Evolutionary conservation across 2,797 vertebrate species (phyloP).

Genomic region (Acestrorhynchus altus): DNA sequence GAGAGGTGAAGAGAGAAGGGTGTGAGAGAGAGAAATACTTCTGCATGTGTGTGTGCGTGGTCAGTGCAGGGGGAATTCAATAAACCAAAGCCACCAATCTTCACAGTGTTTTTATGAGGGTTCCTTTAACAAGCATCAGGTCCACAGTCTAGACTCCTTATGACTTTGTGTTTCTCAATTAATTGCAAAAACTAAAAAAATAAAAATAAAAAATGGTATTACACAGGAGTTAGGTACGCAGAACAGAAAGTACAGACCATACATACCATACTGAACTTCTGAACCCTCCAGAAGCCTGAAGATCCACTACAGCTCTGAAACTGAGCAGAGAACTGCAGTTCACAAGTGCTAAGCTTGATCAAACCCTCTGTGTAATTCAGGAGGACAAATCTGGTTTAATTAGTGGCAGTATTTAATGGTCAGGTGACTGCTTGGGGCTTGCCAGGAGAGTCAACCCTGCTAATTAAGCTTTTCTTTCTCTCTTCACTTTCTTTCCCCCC

Average conservation of each 20-base stretch:
- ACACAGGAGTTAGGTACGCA: constrained; percentile 15
- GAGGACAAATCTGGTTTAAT: constrained; percentile 56
- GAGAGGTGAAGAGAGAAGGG: background rate
- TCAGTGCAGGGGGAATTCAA: constrained; percentile 6
- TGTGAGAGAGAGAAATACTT: background rate
- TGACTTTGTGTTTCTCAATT: constrained; percentile 3
- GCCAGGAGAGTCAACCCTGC: constrained; percentile 23
- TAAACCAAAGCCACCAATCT: constrained; percentile 8
- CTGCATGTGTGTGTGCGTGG: background rate
- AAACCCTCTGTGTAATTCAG: constrained; percentile 48
- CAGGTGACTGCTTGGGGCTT: constrained; percentile 46
- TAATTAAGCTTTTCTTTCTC: constrained; percentile 40
- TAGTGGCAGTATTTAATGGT: constrained; percentile 47
- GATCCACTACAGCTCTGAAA: background rate
- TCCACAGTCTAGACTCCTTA: constrained; percentile 45
- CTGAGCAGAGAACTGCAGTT: constrained; percentile 19
- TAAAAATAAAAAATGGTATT: background rate
- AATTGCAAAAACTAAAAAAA: no score
- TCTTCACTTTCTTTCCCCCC: background rate
- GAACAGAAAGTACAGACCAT: background rate
- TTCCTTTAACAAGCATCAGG: constrained; percentile 37
- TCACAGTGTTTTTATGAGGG: constrained; percentile 26
- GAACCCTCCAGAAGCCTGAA: constrained; percentile 11
- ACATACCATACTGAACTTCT: constrained; percentile 8
- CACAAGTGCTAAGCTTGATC: constrained; percentile 32